A percentile compares a stretch with the other conserved stretches of the same genome.
Evolutionary conservation across 2,797 vertebrate genomes (phyloP).

Genomic region (Lycodopsis pacificus): DNA sequence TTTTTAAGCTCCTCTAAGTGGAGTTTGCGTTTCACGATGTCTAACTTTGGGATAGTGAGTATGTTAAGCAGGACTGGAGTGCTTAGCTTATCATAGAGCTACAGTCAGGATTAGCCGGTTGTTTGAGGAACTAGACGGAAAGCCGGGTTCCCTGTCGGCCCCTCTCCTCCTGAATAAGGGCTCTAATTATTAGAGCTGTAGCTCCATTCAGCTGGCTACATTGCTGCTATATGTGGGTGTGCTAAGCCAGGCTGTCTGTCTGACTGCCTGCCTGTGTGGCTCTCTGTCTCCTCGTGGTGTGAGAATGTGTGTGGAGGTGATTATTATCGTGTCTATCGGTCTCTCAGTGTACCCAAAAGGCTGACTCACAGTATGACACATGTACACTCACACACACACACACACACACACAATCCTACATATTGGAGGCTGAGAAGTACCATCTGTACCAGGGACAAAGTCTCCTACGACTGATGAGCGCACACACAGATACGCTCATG

Average conservation of each 20-base stretch:
- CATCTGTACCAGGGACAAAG: slow-evolving; percentile 73
- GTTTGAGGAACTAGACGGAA: slow-evolving; percentile 36
- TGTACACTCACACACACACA: slow-evolving; percentile 32
- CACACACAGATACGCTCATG: slow-evolving; percentile 19
- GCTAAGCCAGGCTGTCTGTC: slow-evolving; percentile 53
- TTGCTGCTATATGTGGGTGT: slow-evolving; percentile 60
- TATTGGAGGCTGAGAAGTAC: slow-evolving; percentile 69
- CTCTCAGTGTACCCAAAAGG: slow-evolving; percentile 68
- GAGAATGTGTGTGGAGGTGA: slow-evolving; percentile 67
- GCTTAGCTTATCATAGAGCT: slow-evolving; percentile 50
- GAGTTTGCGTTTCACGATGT: slow-evolving; percentile 33
- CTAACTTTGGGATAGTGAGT: slow-evolving; percentile 26
- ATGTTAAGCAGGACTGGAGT: slow-evolving; percentile 33
- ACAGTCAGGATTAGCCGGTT: slow-evolving; percentile 54
- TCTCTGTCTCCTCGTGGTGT: slow-evolving; percentile 54
- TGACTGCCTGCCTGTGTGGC: slow-evolving; percentile 61
- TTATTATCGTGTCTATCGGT: slow-evolving; percentile 73
- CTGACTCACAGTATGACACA: slow-evolving; percentile 79
- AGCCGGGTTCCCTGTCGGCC: slow-evolving; percentile 30
- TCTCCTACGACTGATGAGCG: slow-evolving; percentile 45
- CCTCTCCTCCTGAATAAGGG: slow-evolving; percentile 36
- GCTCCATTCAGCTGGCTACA: slow-evolving; percentile 37
- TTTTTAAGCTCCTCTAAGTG: slow-evolving; percentile 27
- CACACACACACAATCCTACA: slow-evolving; percentile 71
- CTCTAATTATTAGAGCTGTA: slow-evolving; percentile 54